Evolutionary conservation across 2,113 vertebrate genomes (phyloP), one percentile per base, ranked within the genome.

Genomic region (Megatriorchis doriae): DNA sequence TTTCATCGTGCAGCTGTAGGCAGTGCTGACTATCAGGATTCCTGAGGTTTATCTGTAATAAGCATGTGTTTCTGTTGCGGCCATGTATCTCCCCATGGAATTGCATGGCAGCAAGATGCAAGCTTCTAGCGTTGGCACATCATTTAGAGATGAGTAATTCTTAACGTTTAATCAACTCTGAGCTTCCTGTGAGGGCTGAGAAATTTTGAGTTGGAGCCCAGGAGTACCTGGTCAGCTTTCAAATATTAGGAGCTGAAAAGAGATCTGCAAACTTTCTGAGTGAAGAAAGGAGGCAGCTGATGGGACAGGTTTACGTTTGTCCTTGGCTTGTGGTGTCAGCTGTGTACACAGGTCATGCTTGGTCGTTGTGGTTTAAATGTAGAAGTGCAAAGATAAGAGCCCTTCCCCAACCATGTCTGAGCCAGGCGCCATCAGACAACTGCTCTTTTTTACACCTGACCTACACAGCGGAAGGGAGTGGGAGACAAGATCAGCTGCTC

Each of bases 391-490:
- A 89, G 66, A 61, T 79, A 47, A 38, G 50, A 79, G 84, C 4
- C 40, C 20, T 75, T 79, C 29, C 55, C 65, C 0, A 0, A 7
- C 56, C 47, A 13, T 0, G 0, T 71, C 66, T 71, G 45, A 74
- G 50, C 36, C 50, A 17, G 38, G 48, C 1, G 0, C 65, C 55
- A 4, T 27, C 45, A 0, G 2, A 55, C 8, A 88, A 92, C 90
- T 6, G 25, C 21, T 77, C 38, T 27, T 25, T 68, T 73, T 78
- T 3, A 65, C 19, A 29, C 72, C 48, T 2, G 4, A 40, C 31
- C 25, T 4, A 0, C 81, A 31, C 0, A 3, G 50, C 0, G 0
- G 61, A 55, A 81, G 45, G 23, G 4, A 34, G 31, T 8, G 42
- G 23, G 52, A 63, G 42, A 48, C 27, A 81, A 32, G 59, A 66